Base-by-base conservation (phyloP, 2,888 invertebrate species). In the Tachystola acroxantha region DNA sequence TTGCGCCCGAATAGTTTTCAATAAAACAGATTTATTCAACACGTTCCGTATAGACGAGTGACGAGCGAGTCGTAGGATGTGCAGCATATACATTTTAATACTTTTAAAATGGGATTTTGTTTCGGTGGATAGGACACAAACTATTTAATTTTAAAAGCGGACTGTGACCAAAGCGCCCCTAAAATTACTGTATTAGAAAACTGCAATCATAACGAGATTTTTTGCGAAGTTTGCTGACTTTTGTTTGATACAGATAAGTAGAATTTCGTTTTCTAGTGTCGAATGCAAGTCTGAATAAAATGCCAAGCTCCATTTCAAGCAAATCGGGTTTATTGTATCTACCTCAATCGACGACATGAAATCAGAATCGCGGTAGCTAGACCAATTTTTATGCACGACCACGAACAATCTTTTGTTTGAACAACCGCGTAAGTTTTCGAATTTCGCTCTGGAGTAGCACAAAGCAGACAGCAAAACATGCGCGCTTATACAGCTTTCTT, bases 11-110 rank as follows among this genome's bases (percentile, higher is more conserved):
- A 70, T 67, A 63, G 63, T 64, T 66, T 59, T 53, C 63, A 64
- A 71, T 70, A 68, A 64, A 66, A 59, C 64, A 61, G 64, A 72
- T 70, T 66, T 64, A 68, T 74, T 64, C 65, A 59, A 67, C 59
- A 57, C 58, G 51, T 57, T 39, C 34, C 37, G 41, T 26, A 26
- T 26, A 34, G 34, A 33, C 30, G 32, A 20, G 36, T 42, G 39
- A 40, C 32, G 36, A 30, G 30, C 34, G 29, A 34, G 25, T 41
- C 32, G 27, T 19, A 9, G 50, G 50, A 49, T 50, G 46, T 41
- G 35, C 42, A 44, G 39, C 41, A 45, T 48, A 48, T 50, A 51
- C n/a, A 7, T 2, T 22, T 22, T 22, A 7, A 22, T 22, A 22
- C 6, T 22, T 22, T 22, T 46, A 52, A 29, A 16, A 13, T 29